phyloP scores from a whole-genome alignment of 1,140 invertebrate genomes.

The Penaeus indicus region DNA sequence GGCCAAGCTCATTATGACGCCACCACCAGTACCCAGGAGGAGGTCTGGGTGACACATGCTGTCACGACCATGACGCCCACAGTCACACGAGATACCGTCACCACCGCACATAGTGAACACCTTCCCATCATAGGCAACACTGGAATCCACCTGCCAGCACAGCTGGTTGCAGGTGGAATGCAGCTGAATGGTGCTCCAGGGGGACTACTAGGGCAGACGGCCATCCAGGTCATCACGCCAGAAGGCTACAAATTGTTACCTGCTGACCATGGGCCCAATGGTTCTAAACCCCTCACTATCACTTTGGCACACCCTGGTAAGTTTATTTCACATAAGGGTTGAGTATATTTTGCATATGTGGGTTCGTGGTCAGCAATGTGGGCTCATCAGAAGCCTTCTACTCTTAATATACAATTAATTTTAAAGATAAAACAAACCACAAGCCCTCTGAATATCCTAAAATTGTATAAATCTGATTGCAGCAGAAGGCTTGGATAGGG shows the following conservation, averaged over 20 bases:
- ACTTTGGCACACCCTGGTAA: constrained; percentile 69
- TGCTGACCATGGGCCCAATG: constrained; percentile 61
- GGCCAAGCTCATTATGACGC: constrained; percentile 15
- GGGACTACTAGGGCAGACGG: constrained; percentile 67
- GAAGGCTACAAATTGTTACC: constrained; percentile 65
- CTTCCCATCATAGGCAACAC: constrained; percentile 49
- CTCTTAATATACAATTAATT: constrained; percentile 68
- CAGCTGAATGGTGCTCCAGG: constrained; percentile 58
- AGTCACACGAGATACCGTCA: constrained; percentile 31
- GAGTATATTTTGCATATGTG: no score
- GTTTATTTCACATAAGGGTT: constrained; percentile 70
- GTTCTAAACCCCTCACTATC: constrained; percentile 71
- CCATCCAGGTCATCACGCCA: constrained; percentile 66
- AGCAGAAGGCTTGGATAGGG: constrained; percentile 33
- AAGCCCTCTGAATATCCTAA: no score
- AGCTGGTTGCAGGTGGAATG: constrained; percentile 55
- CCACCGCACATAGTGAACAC: constrained; percentile 52
- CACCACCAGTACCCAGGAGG: constrained; percentile 24
- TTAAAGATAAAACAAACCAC: constrained; percentile 70
- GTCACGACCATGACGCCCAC: constrained; percentile 19
- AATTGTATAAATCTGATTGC: constrained; percentile 66
- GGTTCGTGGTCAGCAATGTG: constrained; percentile 70
- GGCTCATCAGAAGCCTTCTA: constrained; percentile 68
- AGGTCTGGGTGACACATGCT: constrained; percentile 21
- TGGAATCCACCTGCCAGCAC: constrained; percentile 62